Evolutionary conservation across 2,113 vertebrate species (phyloP).

Genomic region (Alaudala cheleensis): DNA sequence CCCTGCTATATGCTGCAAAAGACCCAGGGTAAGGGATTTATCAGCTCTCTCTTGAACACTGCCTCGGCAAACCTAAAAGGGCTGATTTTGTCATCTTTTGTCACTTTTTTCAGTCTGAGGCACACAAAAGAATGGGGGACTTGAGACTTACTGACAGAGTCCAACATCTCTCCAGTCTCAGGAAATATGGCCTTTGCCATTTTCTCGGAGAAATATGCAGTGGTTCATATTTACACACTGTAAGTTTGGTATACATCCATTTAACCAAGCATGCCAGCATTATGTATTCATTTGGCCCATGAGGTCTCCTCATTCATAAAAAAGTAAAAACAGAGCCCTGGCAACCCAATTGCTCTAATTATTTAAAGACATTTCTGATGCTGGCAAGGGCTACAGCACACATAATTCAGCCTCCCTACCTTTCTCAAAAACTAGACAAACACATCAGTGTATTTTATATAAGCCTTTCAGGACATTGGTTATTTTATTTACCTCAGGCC

Average conservation of each 20-base stretch:
- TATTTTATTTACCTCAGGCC: constrained; percentile 37
- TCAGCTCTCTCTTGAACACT: background rate
- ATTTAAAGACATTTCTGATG: constrained; percentile 37
- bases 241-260: background rate
- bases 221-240: background rate
- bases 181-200: background rate
- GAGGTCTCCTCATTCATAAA: constrained; percentile 33
- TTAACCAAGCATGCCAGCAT: background rate
- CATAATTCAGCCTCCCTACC: background rate
- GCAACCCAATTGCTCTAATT: constrained; percentile 20
- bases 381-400: background rate
- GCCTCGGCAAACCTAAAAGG: background rate
- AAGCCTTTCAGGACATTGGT: background rate
- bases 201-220: background rate
- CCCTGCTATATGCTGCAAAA: rapidly evolving
- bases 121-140: rapidly evolving
- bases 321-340: background rate
- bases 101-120: background rate
- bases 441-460: constrained; percentile 32
- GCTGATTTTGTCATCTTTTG: background rate
- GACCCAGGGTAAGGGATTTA: background rate
- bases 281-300: constrained; percentile 26
- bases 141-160: background rate
- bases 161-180: background rate
- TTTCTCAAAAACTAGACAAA: constrained; percentile 49